Base-by-base conservation (phyloP, 2,113 vertebrate species). In the Pseudopodoces humilis region DNA sequence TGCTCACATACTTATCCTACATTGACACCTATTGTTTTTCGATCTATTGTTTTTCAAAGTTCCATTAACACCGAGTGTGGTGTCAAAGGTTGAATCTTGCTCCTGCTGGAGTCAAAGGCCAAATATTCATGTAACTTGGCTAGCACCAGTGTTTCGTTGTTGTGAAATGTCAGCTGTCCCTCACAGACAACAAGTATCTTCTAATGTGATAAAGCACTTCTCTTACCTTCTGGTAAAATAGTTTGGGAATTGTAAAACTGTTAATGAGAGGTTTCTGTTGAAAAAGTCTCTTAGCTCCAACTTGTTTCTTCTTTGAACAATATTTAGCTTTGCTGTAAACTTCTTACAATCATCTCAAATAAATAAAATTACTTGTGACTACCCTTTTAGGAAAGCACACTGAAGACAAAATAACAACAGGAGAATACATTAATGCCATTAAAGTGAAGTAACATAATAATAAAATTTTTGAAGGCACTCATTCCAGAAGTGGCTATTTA, bases 11-110 rank as follows among this genome's bases (percentile, higher is more conserved):
- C 28, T 90, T 90, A 60, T 37, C 31, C 31, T 39, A 39, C 39
- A 39, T 15, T 43, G 37, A 59, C 71, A 50, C 4, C 6, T 30
- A 15, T 0, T 46, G 23, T 22, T 93, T 39, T 39, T 39, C 43
- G 71, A 50, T 4, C 6, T 30, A 15, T 0, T 46, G 24, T 22
- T 94, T 90, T 83, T 46, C 25, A 31, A 85, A 68, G 41, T 52
- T 65, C 33, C 0, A 0, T 59, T 68, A 80, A 56, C 37, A 62
- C 9, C 0, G 0, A 64, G 19, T 15, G 49, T 14, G 18, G 68
- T 20, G 15, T 8, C 3, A 3, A 63, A 84, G 30, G 41, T 10
- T 60, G 68, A 76, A 44, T 49, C 37, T 67, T n/a, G 14, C 13
- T 92, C 27, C 59, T 56, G 16, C 41, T 86, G 43, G 28, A 91